Evolutionary conservation across 2,888 invertebrate genomes (phyloP).

Genomic region (Drosophila eohydei): DNA sequence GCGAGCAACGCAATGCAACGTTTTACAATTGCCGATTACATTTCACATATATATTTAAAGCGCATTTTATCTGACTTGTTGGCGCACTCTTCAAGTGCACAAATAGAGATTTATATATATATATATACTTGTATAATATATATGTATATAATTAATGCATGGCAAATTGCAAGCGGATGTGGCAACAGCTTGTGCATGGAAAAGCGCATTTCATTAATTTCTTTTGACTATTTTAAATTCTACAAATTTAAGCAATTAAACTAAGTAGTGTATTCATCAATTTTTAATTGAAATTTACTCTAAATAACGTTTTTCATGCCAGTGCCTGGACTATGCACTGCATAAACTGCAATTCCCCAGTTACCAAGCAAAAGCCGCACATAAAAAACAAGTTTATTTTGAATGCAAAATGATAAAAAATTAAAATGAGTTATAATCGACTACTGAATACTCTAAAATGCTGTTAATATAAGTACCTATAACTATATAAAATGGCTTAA

Average conservation of each 20-base stretch:
- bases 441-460: not conserved
- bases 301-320: not conserved
- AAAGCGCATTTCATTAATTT: constrained; percentile 15
- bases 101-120: not conserved
- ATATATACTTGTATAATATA: not conserved
- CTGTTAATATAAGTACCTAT: not conserved
- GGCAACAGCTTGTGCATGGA: constrained; percentile 32
- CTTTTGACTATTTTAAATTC: not conserved
- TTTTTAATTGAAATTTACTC: constrained; percentile 19
- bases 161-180: constrained; percentile 23
- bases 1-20: constrained; percentile 1
- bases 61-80: constrained; percentile 8
- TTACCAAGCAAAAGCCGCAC: not conserved
- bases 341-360: constrained; percentile 9
- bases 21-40: not conserved
- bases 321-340: not conserved
- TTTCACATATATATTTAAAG: not conserved
- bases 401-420: not conserved
- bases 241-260: constrained; percentile 19
- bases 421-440: not conserved
- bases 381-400: constrained; percentile 9
- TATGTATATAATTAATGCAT: constrained; percentile 12
- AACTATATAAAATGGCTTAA: not conserved
- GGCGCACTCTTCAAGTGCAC: constrained; percentile 1
- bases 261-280: constrained; percentile 14